Conservation (phyloP, 2,113 vertebrate species). For the Melanerpes aurifrons region DNA sequence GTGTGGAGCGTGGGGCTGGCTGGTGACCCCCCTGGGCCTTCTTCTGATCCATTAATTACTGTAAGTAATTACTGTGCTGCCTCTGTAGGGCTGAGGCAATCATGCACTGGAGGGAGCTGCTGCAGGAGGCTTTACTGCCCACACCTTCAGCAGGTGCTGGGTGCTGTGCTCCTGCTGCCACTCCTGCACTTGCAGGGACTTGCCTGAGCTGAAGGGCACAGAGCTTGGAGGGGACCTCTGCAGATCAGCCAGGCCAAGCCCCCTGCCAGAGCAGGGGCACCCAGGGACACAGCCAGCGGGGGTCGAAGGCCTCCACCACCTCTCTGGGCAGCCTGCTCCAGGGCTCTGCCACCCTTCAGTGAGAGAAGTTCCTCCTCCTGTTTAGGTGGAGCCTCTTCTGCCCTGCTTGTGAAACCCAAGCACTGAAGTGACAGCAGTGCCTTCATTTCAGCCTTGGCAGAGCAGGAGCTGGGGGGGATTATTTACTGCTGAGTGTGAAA, state of each 20-base stretch:
- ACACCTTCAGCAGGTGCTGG: background rate
- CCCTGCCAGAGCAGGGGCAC: too few relatives aligned
- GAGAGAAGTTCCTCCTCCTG: too few relatives aligned
- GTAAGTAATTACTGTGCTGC: background rate
- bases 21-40: background rate
- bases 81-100: background rate
- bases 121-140: background rate
- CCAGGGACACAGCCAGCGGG: too few relatives aligned
- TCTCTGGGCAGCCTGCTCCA: too few relatives aligned
- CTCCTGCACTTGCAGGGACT: background rate
- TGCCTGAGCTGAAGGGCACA: background rate
- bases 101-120: background rate
- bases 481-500: slow-evolving; percentile 22
- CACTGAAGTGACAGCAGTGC: background rate
- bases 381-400: too few relatives aligned
- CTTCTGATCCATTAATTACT: background rate
- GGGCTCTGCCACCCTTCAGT: too few relatives aligned
- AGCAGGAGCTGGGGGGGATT: background rate
- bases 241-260: too few relatives aligned
- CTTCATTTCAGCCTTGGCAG: background rate
- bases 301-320: too few relatives aligned
- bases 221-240: too few relatives aligned
- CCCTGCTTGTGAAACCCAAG: background rate
- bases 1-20: background rate
- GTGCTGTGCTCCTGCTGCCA: background rate